Conservation (phyloP, 2,113 vertebrate genomes). For the Pedetes capensis region DNA sequence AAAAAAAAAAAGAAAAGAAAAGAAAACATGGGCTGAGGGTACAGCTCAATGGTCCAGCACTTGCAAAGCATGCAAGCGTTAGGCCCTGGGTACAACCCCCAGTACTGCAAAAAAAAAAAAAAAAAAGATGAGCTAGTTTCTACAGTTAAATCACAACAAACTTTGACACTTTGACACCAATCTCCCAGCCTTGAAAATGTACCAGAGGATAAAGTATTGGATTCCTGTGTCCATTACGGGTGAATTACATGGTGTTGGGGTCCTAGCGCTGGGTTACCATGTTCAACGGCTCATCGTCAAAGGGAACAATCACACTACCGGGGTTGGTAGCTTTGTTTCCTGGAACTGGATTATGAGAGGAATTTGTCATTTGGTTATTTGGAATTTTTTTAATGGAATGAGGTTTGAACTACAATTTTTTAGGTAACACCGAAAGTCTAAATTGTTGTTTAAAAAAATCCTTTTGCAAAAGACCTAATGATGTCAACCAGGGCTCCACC, state of each 20-base stretch:
- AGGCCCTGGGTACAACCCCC: too few relatives aligned
- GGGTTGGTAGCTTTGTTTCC: not conserved
- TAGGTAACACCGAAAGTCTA: not conserved
- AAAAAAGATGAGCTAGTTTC: not conserved
- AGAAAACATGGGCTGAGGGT: too few relatives aligned
- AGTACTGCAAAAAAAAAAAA: too few relatives aligned
- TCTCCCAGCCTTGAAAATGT: not conserved
- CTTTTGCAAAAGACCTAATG: not conserved
- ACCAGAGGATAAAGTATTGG: not conserved
- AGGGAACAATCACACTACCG: accelerated
- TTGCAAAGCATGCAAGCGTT: too few relatives aligned
- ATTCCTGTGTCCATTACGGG: not conserved
- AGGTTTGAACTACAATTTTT: not conserved
- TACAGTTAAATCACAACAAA: too few relatives aligned
- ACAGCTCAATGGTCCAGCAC: too few relatives aligned
- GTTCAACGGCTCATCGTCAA: not conserved
- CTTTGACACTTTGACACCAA: not conserved
- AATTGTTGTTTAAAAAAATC: not conserved
- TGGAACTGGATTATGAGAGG: not conserved
- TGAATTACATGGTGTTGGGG: not conserved
- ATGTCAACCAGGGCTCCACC: not conserved
- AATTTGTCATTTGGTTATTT: not conserved
- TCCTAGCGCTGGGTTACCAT: not conserved
- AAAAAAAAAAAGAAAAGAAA: too few relatives aligned
- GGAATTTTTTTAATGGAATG: not conserved